These are phyloP conservation scores for Poecile atricapillus DNA, from an alignment of 2,113 vertebrate species.

Conservation along the genomic window DNA sequence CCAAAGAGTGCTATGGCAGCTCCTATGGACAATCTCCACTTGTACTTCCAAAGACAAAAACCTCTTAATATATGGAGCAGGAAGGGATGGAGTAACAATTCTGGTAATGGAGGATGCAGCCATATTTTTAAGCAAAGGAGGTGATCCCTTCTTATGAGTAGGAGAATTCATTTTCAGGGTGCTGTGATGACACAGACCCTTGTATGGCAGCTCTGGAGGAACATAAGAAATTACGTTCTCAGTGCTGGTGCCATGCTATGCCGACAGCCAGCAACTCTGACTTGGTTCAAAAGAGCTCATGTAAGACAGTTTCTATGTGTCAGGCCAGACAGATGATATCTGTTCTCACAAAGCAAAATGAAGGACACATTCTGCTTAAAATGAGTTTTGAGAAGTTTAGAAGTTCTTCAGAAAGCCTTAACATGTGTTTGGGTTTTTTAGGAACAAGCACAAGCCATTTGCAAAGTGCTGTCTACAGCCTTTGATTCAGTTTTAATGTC, in stretches of 20 bases:
- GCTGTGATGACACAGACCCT: not conserved
- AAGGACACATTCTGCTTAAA: not conserved
- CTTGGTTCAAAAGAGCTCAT: not conserved
- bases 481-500: conserved; percentile 89
- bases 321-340: not conserved
- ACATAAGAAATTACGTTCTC: not conserved
- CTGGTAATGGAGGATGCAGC: not conserved
- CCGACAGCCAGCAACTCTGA: not conserved
- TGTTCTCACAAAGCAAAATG: not conserved
- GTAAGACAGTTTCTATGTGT: not conserved
- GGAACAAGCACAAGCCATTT: conserved; percentile 98
- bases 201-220: not conserved
- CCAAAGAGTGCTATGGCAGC: not conserved
- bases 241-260: not conserved
- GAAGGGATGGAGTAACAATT: not conserved
- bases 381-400: not conserved
- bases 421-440: not conserved
- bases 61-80: not conserved
- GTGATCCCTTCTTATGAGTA: not conserved
- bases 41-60: not conserved
- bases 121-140: not conserved
- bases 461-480: conserved; percentile 90
- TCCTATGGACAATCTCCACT: not conserved
- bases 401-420: not conserved
- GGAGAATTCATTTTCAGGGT: not conserved